Evolutionary conservation across 2,888 invertebrate genomes (phyloP), one percentile per base, ranked within the genome.

Genomic region (Drosophila hamatofila): DNA sequence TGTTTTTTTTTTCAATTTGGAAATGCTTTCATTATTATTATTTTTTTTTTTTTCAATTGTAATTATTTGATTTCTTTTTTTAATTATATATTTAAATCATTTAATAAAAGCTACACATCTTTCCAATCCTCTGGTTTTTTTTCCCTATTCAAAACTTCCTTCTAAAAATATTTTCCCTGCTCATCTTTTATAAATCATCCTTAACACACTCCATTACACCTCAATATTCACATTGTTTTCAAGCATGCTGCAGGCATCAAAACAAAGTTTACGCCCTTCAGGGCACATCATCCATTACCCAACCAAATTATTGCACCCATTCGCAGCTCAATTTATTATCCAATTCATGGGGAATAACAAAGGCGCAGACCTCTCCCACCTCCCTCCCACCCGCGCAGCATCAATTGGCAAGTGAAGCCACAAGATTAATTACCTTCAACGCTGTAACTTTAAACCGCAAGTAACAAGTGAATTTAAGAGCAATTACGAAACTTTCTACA

Each of bases 401-500:
- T 11, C 49, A 52, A 54, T 49, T 44, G 52, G 41, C 14, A 33
- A n/a, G n/a, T 35, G 12, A 16, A 49, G 18, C 55, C 18, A 3
- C 57, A 49, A 46, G 46, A 66, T 82, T 82, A 76, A 69, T 85
- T 48, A 76, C 51, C 52, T 18, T 18, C 18, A 58, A 18, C n/a
- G 37, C 8, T 21, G 37, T 3, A 27, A 56, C 33, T 55, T 62
- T 21, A 60, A 69, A 12, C 52, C 44, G 42, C 55, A 60, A 52
- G 37, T 52, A 52, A 60, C 25, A 46, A 57, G 54, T 57, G 51
- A 68, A 57, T 62, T 62, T 57, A 23, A 76, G 54, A 42, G 48
- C 83, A 80, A 73, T 84, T 76, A 63, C 62, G 48, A 18, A 58
- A 58, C 57, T 75, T 75, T 35, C 35, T 21, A 64, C 61, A 27